Evolutionary conservation across 2,888 invertebrate genomes (phyloP).

Genomic region (Pammene aurita): DNA sequence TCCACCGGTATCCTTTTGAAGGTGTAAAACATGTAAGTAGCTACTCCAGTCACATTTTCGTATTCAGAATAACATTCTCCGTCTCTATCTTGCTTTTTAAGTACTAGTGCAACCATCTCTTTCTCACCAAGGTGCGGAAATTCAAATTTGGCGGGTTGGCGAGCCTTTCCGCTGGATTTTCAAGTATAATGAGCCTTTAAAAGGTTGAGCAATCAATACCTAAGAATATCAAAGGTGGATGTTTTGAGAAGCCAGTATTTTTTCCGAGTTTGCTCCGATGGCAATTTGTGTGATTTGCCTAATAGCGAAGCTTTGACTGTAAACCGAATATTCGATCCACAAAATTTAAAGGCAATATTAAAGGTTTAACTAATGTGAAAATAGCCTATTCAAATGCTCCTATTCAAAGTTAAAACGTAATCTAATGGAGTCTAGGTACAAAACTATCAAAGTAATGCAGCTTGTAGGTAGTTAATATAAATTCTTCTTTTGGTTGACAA

Average conservation of each 20-base stretch:
- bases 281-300: slow-evolving; percentile 37
- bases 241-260: slow-evolving; percentile 44
- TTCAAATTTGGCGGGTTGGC: slow-evolving; percentile 78
- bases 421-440: no score
- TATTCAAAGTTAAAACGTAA: no score
- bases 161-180: slow-evolving; percentile 80
- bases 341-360: neutral
- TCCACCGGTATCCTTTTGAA: slow-evolving; percentile 80
- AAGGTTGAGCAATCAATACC: slow-evolving; percentile 77
- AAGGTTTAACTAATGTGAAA: neutral
- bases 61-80: slow-evolving; percentile 62
- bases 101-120: slow-evolving; percentile 50
- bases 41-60: slow-evolving; percentile 77
- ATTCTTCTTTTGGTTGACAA: no score
- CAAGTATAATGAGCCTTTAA: slow-evolving; percentile 76
- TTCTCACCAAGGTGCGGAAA: slow-evolving; percentile 74
- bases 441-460: no score
- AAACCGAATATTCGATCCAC: neutral
- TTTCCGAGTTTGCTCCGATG: slow-evolving; percentile 26
- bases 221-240: slow-evolving; percentile 65
- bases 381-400: no score
- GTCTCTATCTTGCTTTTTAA: slow-evolving; percentile 51
- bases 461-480: no score
- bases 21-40: slow-evolving; percentile 82
- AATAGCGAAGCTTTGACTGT: slow-evolving; percentile 12